phyloP scores from a whole-genome alignment of 2,888 invertebrate genomes.

The Cheilosia urbana region DNA sequence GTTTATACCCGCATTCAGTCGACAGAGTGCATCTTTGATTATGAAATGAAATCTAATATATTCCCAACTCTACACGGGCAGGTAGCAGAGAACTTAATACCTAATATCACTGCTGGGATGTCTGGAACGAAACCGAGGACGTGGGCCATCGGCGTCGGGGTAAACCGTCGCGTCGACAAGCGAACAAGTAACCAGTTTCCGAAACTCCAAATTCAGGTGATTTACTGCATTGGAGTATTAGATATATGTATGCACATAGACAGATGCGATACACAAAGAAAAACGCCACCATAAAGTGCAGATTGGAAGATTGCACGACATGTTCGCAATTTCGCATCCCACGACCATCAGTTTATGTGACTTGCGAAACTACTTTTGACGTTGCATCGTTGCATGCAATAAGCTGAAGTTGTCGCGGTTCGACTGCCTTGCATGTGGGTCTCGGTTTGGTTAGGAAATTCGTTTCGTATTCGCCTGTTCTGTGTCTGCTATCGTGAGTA shows the following conservation, averaged over 20 bases:
- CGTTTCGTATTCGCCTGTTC: conserved; percentile 1
- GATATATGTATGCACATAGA: background rate
- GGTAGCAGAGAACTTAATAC: background rate
- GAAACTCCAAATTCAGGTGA: conserved; percentile 25
- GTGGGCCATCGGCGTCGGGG: background rate
- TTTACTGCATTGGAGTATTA: conserved; percentile 8
- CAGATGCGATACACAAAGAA: background rate
- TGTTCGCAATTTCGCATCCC: conserved; percentile 48
- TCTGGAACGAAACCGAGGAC: background rate
- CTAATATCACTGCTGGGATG: background rate
- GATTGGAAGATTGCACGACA: conserved; percentile 59
- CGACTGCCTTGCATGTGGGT: conserved; percentile 28
- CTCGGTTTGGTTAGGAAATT: conserved; percentile 21
- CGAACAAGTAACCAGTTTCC: conserved; percentile 6
- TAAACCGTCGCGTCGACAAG: background rate
- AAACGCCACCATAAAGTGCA: conserved; percentile 35
- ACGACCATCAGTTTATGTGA: conserved; percentile 53
- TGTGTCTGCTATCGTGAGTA: conserved; percentile 26
- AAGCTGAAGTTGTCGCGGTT: conserved; percentile 11
- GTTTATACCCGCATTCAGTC: conserved; percentile 15
- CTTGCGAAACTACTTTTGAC: conserved; percentile 64
- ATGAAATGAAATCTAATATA: conserved; percentile 36
- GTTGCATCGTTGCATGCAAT: conserved; percentile 47
- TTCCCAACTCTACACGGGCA: background rate
- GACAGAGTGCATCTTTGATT: conserved; percentile 31